phyloP scores from a whole-genome alignment of 1,140 invertebrate genomes.

The Neuroterus valhalla region DNA sequence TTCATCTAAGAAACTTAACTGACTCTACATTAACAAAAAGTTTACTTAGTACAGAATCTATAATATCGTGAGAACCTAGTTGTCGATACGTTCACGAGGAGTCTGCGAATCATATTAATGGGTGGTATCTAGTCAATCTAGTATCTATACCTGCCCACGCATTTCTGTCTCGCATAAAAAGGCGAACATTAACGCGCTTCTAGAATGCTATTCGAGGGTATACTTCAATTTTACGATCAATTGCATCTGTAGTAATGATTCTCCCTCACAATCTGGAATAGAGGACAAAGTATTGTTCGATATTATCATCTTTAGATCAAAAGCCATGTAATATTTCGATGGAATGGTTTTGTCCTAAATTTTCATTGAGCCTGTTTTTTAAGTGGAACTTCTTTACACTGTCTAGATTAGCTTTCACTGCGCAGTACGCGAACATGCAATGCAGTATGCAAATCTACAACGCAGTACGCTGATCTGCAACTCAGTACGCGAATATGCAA shows the following conservation, averaged over 20 bases:
- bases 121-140: constrained; percentile 25
- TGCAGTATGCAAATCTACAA: too few relatives aligned
- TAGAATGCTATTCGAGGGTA: constrained; percentile 15
- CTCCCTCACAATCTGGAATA: constrained; percentile 1
- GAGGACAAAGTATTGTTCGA: not conserved
- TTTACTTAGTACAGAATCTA: constrained; percentile 21
- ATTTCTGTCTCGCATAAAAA: constrained; percentile 23
- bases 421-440: too few relatives aligned
- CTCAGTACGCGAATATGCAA: too few relatives aligned
- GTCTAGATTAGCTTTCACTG: too few relatives aligned
- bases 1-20: not conserved
- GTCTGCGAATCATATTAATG: constrained; percentile 26
- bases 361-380: too few relatives aligned
- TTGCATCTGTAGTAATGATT: not conserved
- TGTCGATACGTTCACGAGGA: constrained; percentile 26
- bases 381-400: too few relatives aligned
- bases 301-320: too few relatives aligned
- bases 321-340: too few relatives aligned
- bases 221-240: constrained; percentile 2
- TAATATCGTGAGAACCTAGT: constrained; percentile 22
- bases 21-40: constrained; percentile 13
- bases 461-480: too few relatives aligned
- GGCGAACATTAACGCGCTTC: constrained; percentile 25
- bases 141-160: constrained; percentile 11
- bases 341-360: too few relatives aligned